These are phyloP conservation scores for Petrocephalus zakoni DNA, from an alignment of 2,113 vertebrate species.

Conservation along the genomic window DNA sequence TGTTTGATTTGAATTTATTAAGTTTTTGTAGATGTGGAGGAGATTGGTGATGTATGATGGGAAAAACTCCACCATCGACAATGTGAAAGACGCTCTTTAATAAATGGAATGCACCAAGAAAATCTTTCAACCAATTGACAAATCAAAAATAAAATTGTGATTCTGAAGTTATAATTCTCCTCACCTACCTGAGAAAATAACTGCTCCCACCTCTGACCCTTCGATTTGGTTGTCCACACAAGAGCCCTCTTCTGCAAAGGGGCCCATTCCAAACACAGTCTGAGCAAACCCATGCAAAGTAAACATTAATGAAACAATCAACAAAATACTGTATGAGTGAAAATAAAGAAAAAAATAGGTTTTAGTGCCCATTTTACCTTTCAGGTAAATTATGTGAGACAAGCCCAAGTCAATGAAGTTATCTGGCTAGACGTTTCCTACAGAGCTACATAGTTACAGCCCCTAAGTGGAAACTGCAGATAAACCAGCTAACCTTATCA, in stretches of 20 bases:
- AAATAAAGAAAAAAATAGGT: not conserved
- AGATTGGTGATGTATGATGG: not conserved
- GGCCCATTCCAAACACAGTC: not conserved
- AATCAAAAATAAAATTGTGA: not conserved
- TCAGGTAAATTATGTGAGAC: not conserved
- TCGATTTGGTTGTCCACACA: not conserved
- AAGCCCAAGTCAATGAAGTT: not conserved
- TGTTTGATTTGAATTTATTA: not conserved
- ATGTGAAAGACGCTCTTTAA: not conserved
- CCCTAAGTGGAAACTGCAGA: not conserved
- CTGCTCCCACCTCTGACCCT: not conserved
- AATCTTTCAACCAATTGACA: too few species aligned
- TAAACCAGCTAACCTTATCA: not conserved
- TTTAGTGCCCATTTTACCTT: not conserved
- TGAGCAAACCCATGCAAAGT: not conserved
- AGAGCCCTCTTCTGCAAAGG: not conserved
- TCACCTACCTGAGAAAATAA: not conserved
- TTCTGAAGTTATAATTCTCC: not conserved
- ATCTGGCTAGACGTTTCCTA: not conserved
- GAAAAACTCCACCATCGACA: not conserved
- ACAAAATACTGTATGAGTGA: not conserved
- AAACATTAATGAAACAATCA: not conserved
- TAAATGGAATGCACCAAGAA: too few species aligned
- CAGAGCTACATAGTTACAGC: not conserved
- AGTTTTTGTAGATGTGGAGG: not conserved